phyloP scores from a whole-genome alignment of 2,888 invertebrate species.

The Drepana falcataria region DNA sequence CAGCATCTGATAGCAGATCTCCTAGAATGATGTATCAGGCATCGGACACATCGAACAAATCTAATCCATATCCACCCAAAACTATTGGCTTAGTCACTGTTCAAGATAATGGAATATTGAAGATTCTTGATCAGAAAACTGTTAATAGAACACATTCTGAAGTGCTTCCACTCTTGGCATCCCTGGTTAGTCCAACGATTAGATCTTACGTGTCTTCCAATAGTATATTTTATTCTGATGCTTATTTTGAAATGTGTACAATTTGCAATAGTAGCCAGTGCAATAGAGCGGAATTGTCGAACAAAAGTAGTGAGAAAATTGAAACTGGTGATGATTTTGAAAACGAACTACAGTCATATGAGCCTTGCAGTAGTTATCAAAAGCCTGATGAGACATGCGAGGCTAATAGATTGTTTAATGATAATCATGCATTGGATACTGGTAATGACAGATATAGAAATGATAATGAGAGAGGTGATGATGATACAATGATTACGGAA shows the following conservation, averaged over 20 bases:
- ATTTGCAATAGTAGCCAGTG: neutral
- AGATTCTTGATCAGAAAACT: neutral
- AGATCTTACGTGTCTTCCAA: neutral
- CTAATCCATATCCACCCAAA: conserved; percentile 19
- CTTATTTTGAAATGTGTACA: neutral
- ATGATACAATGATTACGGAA: neutral
- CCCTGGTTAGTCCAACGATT: neutral
- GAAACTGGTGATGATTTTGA: neutral
- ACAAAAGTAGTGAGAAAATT: neutral
- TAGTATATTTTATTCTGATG: neutral
- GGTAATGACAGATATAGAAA: neutral
- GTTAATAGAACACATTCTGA: neutral
- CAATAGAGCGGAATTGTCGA: neutral
- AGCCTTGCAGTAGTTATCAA: neutral
- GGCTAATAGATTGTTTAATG: neutral
- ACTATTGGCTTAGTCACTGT: conserved; percentile 19
- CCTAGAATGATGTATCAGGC: conserved; percentile 8
- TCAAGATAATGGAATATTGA: conserved; percentile 3
- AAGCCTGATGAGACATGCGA: neutral
- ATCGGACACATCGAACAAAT: conserved; percentile 20
- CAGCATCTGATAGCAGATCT: neutral
- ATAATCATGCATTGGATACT: too few relatives aligned
- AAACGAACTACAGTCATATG: neutral
- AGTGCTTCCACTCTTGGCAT: neutral
- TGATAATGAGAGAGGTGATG: neutral